Evolutionary conservation across 92 coral and sea anemone genomes (phyloP).

Genomic region (Heteractis magnifica): DNA sequence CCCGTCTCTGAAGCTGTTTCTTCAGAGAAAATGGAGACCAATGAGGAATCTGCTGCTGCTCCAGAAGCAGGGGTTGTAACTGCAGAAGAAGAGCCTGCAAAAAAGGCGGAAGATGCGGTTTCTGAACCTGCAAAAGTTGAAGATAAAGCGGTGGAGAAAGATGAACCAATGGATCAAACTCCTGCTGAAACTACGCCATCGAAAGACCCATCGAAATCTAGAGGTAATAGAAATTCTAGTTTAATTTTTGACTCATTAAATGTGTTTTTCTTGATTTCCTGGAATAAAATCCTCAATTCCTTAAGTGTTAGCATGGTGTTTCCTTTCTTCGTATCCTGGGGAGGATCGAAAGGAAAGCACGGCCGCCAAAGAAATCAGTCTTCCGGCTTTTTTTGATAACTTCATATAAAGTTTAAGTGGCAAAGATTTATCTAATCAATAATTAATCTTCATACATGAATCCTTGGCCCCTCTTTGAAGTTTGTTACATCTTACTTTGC

Average conservation of each 20-base stretch:
- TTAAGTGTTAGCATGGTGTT: no score
- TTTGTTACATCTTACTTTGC: neutral
- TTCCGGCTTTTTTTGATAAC: neutral
- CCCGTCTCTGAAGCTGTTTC: neutral
- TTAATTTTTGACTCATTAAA: neutral
- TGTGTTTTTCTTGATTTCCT: neutral
- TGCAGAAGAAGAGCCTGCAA: slow-evolving; percentile 31
- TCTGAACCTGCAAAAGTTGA: neutral
- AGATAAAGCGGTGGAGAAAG: slow-evolving; percentile 19
- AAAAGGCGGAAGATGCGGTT: neutral
- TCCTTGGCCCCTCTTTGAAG: neutral
- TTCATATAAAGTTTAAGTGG: neutral
- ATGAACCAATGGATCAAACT: slow-evolving; percentile 36
- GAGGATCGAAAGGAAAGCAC: neutral
- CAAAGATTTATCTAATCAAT: neutral
- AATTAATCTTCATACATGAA: neutral
- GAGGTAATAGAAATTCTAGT: neutral
- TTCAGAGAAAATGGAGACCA: slow-evolving; percentile 26
- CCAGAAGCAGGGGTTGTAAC: slow-evolving; percentile 16
- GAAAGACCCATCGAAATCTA: neutral
- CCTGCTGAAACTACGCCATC: neutral
- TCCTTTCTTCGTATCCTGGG: no score
- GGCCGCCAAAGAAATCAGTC: neutral
- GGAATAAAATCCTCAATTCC: neutral
- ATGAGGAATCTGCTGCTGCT: slow-evolving; percentile 16